phyloP scores from a whole-genome alignment of 2,797 vertebrate species.

The Amblyraja radiata region DNA sequence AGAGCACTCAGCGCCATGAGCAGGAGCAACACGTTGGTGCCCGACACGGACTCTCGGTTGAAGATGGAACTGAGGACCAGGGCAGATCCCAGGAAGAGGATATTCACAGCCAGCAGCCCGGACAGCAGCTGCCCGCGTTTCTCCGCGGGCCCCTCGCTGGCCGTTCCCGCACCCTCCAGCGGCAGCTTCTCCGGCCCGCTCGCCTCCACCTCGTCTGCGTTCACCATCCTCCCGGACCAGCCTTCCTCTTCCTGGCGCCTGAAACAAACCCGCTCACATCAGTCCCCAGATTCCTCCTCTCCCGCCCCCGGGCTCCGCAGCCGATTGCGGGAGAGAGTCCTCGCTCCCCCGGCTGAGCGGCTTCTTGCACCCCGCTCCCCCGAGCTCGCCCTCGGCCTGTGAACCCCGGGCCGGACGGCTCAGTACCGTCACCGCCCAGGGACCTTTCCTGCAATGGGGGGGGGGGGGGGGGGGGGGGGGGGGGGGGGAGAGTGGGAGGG shows the following conservation, averaged over 20 bases:
- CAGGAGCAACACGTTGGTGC: conserved; percentile 62
- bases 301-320: no score
- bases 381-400: no score
- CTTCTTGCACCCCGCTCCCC: no score
- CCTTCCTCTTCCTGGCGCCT: no score
- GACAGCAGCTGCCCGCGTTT: conserved; percentile 70
- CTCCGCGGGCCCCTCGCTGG: conserved; percentile 49
- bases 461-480: no score
- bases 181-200: neutral
- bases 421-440: neutral
- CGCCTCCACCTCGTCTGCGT: no score
- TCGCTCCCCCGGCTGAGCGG: neutral
- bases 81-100: conserved; percentile 74
- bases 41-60: conserved; percentile 57
- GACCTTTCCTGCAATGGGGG: neutral
- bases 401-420: neutral
- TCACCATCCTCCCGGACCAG: neutral
- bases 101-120: conserved; percentile 75
- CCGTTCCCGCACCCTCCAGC: no score
- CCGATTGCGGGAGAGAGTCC: neutral
- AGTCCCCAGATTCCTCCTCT: no score
- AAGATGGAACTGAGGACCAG: conserved; percentile 69
- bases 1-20: conserved; percentile 64
- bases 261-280: no score
- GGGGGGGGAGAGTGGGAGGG: no score